Base-by-base conservation (phyloP, 1,140 invertebrate species). In the Pseudachorutes palmiensis region DNA sequence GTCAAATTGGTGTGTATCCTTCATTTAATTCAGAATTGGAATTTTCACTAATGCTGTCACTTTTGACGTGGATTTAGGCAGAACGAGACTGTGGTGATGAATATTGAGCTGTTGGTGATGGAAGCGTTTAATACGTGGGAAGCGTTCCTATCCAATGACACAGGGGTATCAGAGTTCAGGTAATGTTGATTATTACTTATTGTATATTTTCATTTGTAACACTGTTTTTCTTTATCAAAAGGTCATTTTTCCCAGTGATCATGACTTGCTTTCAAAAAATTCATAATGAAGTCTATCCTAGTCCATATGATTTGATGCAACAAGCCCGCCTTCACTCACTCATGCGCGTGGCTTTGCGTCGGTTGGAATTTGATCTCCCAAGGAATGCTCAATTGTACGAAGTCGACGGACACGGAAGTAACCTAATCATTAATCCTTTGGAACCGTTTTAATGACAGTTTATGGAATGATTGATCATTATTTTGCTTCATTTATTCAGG, bases 231-330 rank as follows among this genome's bases (percentile, higher is more conserved):
- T 9, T 45, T 63, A 58, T 1, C 32, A 57, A 0, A 22, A 70
- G 68, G 29, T 62, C 64, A 26, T 63, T 70, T 36, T 70, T 68
- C 36, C 70, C 70, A 0, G 60, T 71, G 16, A 22, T 68, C 5
- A 67, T 71, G 58, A 63, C 66, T 48, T 68, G 62, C 30, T 51
- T 71, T 26, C 59, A 55, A 1, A 62, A 41, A 22, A 62, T 65
- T 33, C 55, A 61, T 22, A 14, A 14, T 2, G 28, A 31, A 1
- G 33, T n/a, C 24, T 3, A 60, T 2, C 55, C 66, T 3, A 55
- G 24, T 1, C 28, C 70, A 1, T 71, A 68, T 48, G 70, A 71
- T 33, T 31, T 68, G 1, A 24, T 12, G 14, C 66, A 71, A 41
- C 57, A 41, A 29, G 41, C 57, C 1, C 66, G 64, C 57, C 14